A percentile compares a stretch with the other conserved stretches of the same genome.
These are phyloP conservation scores for Dioctria rufipes DNA, from an alignment of 2,888 invertebrate species.

Conservation along the genomic window DNA sequence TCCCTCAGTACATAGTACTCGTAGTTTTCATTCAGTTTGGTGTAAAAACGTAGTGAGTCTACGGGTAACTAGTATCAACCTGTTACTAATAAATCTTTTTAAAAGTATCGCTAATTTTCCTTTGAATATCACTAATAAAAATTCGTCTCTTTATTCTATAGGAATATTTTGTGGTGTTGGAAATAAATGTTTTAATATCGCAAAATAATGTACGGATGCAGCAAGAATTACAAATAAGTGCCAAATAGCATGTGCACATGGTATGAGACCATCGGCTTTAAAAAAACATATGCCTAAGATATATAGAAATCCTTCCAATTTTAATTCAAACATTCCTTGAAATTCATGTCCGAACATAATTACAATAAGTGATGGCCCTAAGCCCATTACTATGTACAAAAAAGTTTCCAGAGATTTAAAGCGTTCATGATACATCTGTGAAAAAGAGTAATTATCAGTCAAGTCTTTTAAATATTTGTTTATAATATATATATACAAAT, in stretches of 20 bases:
- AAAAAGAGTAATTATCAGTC: slow-evolving; percentile 11
- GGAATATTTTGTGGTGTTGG: slow-evolving; percentile 64
- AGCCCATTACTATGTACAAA: slow-evolving; percentile 91
- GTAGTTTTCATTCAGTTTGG: too few species aligned
- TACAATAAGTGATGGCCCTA: slow-evolving; percentile 87
- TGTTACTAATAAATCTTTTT: too few species aligned
- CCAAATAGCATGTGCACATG: slow-evolving; percentile 98
- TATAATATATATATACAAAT: neutral
- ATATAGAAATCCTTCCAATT: slow-evolving; percentile 90
- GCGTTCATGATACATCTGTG: slow-evolving; percentile 88
- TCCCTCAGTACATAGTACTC: too few species aligned
- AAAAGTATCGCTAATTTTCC: too few species aligned
- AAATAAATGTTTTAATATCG: slow-evolving; percentile 84
- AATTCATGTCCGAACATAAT: slow-evolving; percentile 84
- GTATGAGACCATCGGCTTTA: slow-evolving; percentile 94
- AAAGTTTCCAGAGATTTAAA: slow-evolving; percentile 93
- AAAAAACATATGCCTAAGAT: slow-evolving; percentile 93
- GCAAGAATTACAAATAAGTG: slow-evolving; percentile 94
- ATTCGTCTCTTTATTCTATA: slow-evolving; percentile 2
- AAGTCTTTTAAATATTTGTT: neutral
- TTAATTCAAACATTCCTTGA: slow-evolving; percentile 86
- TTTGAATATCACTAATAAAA: neutral
- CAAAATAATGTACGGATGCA: slow-evolving; percentile 90
- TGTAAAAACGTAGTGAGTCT: too few species aligned
- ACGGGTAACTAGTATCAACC: too few species aligned